Percentiles rank a stretch among this genome's conserved stretches.
phyloP scores from a whole-genome alignment of 2,113 vertebrate genomes.

The Sebastes fasciatus region DNA sequence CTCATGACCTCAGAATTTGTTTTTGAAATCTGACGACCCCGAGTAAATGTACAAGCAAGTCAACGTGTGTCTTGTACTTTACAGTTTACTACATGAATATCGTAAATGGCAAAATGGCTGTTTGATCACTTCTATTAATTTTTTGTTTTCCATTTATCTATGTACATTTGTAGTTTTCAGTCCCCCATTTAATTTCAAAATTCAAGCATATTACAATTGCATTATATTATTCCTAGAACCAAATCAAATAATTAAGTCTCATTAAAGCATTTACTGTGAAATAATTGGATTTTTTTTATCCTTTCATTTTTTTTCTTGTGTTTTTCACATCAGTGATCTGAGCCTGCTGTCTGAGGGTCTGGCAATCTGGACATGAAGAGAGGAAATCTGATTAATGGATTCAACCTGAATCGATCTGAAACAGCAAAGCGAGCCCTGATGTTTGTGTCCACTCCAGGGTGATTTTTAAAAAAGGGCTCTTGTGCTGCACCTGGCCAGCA shows the following conservation, averaged over 20 bases:
- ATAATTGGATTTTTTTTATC: constrained; percentile 11
- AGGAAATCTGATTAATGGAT: constrained; percentile 65
- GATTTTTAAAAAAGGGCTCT: constrained; percentile 43
- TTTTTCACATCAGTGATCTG: constrained; percentile 34
- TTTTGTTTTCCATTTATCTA: not conserved
- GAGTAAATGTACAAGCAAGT: not conserved
- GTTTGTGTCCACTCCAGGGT: constrained; percentile 23
- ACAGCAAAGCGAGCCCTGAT: constrained; percentile 11
- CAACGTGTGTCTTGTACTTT: not conserved
- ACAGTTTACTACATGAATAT: not conserved
- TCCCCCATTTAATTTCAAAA: not conserved
- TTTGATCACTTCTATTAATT: not conserved
- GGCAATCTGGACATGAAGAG: constrained; percentile 57
- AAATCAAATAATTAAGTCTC: constrained; percentile 19
- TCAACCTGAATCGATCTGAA: constrained; percentile 33
- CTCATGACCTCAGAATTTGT: not conserved
- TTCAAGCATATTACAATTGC: not conserved
- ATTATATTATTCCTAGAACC: not conserved
- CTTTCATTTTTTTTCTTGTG: constrained; percentile 12
- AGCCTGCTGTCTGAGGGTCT: constrained; percentile 37
- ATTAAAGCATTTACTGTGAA: constrained; percentile 17
- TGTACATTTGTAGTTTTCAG: not conserved
- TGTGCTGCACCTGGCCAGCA: constrained; percentile 50
- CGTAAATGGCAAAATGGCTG: too few species aligned
- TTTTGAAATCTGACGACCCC: not conserved